phyloP scores from a whole-genome alignment of 2,888 invertebrate species.

The Drosophila paucipuncta region DNA sequence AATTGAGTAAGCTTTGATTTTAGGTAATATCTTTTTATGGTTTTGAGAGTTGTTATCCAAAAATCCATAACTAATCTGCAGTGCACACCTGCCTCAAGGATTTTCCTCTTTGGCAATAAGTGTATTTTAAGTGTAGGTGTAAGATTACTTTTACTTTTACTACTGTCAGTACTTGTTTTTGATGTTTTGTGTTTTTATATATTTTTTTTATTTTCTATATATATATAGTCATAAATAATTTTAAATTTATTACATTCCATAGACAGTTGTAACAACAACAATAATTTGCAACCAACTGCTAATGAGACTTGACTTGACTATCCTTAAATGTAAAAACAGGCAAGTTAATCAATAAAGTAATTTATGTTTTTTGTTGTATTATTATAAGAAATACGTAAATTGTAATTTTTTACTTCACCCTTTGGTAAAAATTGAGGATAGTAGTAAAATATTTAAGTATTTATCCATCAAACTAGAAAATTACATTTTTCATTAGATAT shows the following conservation, averaged over 20 bases:
- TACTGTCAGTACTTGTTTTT: background rate
- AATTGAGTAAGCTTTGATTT: background rate
- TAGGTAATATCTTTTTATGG: background rate
- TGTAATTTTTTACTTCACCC: rapidly evolving
- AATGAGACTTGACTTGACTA: background rate
- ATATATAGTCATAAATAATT: background rate
- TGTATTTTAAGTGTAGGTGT: background rate
- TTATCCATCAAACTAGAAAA: background rate
- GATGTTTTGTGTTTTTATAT: background rate
- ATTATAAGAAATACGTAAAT: background rate
- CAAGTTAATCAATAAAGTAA: background rate
- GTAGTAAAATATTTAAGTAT: background rate
- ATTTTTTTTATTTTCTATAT: background rate
- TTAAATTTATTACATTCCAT: background rate
- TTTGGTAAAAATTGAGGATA: background rate
- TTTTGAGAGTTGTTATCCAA: background rate
- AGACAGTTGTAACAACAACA: background rate
- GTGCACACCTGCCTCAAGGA: background rate
- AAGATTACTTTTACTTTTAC: background rate
- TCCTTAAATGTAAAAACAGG: background rate
- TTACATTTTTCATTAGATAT: background rate
- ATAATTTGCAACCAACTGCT: background rate
- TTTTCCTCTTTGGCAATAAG: background rate
- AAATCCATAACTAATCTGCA: background rate
- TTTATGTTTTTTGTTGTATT: background rate